Conservation (phyloP, 2,113 vertebrate genomes). For the Callithrix jacchus region DNA sequence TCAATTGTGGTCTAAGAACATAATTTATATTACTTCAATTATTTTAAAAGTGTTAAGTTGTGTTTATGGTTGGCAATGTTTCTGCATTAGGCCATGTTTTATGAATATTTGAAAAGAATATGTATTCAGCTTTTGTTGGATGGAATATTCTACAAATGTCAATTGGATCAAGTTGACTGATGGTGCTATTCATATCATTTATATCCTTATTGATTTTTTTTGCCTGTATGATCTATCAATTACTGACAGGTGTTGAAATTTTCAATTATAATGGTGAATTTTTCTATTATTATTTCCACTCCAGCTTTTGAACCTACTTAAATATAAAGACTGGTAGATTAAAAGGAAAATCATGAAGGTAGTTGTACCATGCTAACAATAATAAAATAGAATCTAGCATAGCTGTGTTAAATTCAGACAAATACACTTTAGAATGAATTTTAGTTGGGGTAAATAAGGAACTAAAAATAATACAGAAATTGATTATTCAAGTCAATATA, state of each 20-base stretch:
- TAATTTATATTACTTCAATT: not conserved
- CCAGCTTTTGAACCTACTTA: not conserved
- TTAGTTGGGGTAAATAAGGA: not conserved
- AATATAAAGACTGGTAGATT: not conserved
- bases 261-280: not conserved
- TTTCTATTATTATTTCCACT: not conserved
- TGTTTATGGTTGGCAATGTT: not conserved
- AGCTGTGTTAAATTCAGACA: not conserved
- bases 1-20: not conserved
- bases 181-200: not conserved
- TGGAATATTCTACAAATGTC: not conserved
- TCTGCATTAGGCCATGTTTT: not conserved
- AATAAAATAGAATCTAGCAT: too few relatives aligned
- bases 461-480: not conserved
- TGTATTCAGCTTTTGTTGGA: not conserved
- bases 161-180: not conserved
- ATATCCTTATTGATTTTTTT: not conserved
- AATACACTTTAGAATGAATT: not conserved
- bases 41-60: not conserved
- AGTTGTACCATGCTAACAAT: not conserved
- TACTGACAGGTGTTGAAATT: not conserved
- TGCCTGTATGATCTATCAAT: not conserved
- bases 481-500: not conserved
- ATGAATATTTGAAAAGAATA: not conserved
- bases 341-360: not conserved